Base-by-base conservation (phyloP, 1,140 invertebrate genomes). In the Drosophila sechellia region DNA sequence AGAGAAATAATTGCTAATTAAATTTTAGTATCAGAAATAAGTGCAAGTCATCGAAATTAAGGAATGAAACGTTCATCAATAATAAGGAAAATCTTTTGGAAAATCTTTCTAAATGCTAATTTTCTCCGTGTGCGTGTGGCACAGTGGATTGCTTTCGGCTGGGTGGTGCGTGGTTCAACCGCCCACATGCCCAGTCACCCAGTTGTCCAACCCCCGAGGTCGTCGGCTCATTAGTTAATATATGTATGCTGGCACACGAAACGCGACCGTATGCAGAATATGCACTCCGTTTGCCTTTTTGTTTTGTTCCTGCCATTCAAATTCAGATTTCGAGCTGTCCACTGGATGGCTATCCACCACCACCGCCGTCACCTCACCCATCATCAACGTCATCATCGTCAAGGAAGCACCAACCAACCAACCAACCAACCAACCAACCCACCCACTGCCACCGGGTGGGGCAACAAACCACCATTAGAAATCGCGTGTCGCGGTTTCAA, bases 171-270 rank as follows among this genome's bases (percentile, higher is more conserved):
- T 31, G 56, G 37, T 52, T 43, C 49, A 27, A 6, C 27, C 27
- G 8, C 27, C 27, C 27, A 31, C 13, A 25, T 13, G 17, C 60
- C 39, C 52, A 17, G 31, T 64, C 40, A 34, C 11, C 15, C 64
- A 34, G 25, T 58, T 69, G 63, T 35, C 52, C 66, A 70, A 57
- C 66, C 66, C 66, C 64, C 68, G 81, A 84, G 78, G 79, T 73
- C 66, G 80, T 49, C 74, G 69, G 50, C 83, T 87, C 83, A 86
- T 86, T 86, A 86, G 83, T 74, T 84, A 86, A 86, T 81, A 76
- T 64, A 46, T 27, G 31, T 31, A 64, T 65, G 60, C 64, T 27
- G 59, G 15, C 64, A 35, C 64, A 64, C 64, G 63, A 34, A 49
- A 31, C 56, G 39, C 78, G 45, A 45, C 40, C 46, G 43, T 72